A percentile compares a stretch with the other conserved stretches of the same genome.
Conservation (phyloP, 2,113 vertebrate genomes). For the Pagrus major region DNA sequence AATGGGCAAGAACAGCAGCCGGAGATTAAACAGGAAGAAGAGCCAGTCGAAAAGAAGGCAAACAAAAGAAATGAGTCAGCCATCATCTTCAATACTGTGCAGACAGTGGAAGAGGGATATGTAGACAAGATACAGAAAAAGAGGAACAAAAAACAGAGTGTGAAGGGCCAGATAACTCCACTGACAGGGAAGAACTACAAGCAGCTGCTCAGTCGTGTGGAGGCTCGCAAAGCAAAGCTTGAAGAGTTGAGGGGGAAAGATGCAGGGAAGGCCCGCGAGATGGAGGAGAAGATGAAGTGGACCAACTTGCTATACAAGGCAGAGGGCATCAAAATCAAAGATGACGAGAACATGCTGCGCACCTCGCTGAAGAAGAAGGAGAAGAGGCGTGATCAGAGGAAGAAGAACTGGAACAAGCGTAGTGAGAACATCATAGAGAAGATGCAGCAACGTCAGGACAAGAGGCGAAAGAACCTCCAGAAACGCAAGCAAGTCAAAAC, state of each 20-base stretch:
- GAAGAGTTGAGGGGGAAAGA: conserved; percentile 89
- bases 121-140: conserved; percentile 83
- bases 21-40: conserved; percentile 43
- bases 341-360: conserved; percentile 88
- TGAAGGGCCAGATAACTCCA: conserved; percentile 91
- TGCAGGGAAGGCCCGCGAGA: conserved; percentile 83
- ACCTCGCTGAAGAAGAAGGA: conserved; percentile 91
- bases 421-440: conserved; percentile 85
- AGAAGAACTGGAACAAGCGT: conserved; percentile 86
- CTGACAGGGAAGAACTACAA: conserved; percentile 94
- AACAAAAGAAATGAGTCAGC: conserved; percentile 65
- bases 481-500: conserved; percentile 82
- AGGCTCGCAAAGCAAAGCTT: conserved; percentile 86
- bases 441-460: conserved; percentile 93
- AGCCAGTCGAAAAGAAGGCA: too few relatives aligned
- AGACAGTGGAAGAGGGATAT: conserved; percentile 83
- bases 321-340: conserved; percentile 92
- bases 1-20: conserved; percentile 26
- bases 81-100: conserved; percentile 90
- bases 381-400: conserved; percentile 81
- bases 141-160: conserved; percentile 83
- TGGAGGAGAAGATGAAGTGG: conserved; percentile 92
- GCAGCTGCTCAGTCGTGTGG: conserved; percentile 91
- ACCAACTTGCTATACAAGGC: conserved; percentile 93
- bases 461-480: conserved; percentile 89